These are phyloP conservation scores for Hypercompe scribonia DNA, from an alignment of 2,888 invertebrate species.

Conservation along the genomic window DNA sequence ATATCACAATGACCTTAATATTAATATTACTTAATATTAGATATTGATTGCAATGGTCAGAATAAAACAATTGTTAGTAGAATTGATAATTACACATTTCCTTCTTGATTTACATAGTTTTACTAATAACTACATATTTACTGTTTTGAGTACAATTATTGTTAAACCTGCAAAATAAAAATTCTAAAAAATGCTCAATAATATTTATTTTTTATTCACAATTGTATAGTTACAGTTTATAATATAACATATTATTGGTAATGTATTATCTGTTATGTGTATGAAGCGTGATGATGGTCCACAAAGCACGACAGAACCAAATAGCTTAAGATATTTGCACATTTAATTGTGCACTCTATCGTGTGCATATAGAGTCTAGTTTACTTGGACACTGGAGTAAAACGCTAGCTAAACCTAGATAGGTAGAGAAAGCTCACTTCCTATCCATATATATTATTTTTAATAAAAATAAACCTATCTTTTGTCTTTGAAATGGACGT, in stretches of 20 bases:
- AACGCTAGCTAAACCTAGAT: constrained; percentile 41
- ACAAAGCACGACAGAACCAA: constrained; percentile 43
- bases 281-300: constrained; percentile 31
- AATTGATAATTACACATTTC: too few species aligned
- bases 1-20: too few species aligned
- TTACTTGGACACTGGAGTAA: constrained; percentile 25
- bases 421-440: constrained; percentile 37
- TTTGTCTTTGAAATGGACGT: neutral
- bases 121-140: too few species aligned
- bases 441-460: neutral
- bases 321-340: constrained; percentile 43
- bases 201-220: constrained; percentile 20
- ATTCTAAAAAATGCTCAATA: constrained; percentile 43
- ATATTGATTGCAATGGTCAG: neutral
- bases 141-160: constrained; percentile 33
- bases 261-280: constrained; percentile 24
- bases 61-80: too few species aligned
- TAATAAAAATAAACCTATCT: neutral
- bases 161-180: constrained; percentile 13
- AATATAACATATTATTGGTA: constrained; percentile 1
- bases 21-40: too few species aligned
- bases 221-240: constrained; percentile 20
- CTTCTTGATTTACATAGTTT: too few species aligned
- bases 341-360: constrained; percentile 37
- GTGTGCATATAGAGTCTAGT: constrained; percentile 34